A percentile compares a stretch with the other conserved stretches of the same genome.
Evolutionary conservation across 1,140 invertebrate genomes (phyloP).

Genomic region (Drosophila lacteicornis): DNA sequence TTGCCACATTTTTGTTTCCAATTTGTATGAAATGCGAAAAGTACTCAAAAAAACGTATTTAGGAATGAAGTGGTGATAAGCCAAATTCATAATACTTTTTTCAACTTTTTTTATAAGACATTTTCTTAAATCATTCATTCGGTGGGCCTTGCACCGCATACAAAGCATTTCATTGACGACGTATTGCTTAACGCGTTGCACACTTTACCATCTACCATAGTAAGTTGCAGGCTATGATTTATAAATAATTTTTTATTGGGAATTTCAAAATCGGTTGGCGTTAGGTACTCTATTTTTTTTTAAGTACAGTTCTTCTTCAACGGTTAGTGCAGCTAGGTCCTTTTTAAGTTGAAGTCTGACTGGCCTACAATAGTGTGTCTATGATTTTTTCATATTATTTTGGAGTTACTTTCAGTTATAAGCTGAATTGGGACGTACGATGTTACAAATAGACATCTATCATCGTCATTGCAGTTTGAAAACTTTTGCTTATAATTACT

Average conservation of each 20-base stretch:
- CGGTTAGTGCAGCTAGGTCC: conserved; percentile 8
- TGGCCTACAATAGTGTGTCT: conserved; percentile 11
- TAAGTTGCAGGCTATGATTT: conserved; percentile 38
- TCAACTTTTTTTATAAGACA: conserved; percentile 5
- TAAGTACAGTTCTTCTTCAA: conserved; percentile 16
- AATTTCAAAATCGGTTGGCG: no score
- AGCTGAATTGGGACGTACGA: no score
- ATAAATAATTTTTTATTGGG: conserved; percentile 19
- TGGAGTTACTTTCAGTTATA: background rate
- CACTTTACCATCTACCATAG: conserved; percentile 27
- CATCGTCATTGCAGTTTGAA: no score
- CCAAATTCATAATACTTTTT: no score
- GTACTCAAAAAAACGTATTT: no score
- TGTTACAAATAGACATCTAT: no score
- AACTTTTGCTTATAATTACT: no score
- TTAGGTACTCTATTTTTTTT: conserved; percentile 6
- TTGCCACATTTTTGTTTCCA: no score
- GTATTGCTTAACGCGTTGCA: no score
- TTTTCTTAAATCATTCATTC: conserved; percentile 12
- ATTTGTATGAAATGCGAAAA: no score
- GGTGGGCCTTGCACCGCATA: conserved; percentile 1
- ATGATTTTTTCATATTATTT: conserved; percentile 42
- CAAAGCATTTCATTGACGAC: background rate
- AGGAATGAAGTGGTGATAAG: no score
- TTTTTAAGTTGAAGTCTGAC: conserved; percentile 46